Evolutionary conservation across 2,888 invertebrate genomes (phyloP).

Genomic region (Stomorhina lunata): DNA sequence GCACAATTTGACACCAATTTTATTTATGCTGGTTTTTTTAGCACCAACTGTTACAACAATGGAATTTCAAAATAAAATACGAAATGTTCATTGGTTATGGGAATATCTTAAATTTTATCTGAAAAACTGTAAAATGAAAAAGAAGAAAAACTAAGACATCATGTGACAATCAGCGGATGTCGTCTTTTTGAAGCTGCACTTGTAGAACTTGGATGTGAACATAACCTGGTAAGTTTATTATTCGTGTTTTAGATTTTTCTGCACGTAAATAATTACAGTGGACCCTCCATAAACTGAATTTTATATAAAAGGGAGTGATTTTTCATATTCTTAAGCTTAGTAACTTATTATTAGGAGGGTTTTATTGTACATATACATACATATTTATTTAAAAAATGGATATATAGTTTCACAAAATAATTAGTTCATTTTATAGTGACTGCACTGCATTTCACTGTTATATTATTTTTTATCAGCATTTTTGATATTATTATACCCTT

Average conservation of each 20-base stretch:
- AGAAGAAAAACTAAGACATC: neutral
- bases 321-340: neutral
- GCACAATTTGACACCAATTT: slow-evolving; percentile 6
- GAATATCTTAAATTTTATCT: too few relatives aligned
- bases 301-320: too few relatives aligned
- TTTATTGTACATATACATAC: too few relatives aligned
- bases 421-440: too few relatives aligned
- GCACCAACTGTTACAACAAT: slow-evolving; percentile 28
- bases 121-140: neutral
- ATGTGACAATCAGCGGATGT: slow-evolving; percentile 24
- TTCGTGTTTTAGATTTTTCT: neutral
- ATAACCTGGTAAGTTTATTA: neutral
- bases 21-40: neutral
- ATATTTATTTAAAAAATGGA: too few relatives aligned
- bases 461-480: too few relatives aligned
- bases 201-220: neutral
- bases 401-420: too few relatives aligned
- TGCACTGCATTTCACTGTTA: too few relatives aligned
- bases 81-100: neutral
- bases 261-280: neutral
- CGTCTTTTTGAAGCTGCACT: slow-evolving; percentile 18
- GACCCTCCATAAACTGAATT: neutral
- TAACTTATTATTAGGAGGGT: neutral
- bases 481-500: too few relatives aligned
- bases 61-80: slow-evolving; percentile 7